Conservation (phyloP, 2,888 invertebrate species). For the Steinernema hermaphroditum region DNA sequence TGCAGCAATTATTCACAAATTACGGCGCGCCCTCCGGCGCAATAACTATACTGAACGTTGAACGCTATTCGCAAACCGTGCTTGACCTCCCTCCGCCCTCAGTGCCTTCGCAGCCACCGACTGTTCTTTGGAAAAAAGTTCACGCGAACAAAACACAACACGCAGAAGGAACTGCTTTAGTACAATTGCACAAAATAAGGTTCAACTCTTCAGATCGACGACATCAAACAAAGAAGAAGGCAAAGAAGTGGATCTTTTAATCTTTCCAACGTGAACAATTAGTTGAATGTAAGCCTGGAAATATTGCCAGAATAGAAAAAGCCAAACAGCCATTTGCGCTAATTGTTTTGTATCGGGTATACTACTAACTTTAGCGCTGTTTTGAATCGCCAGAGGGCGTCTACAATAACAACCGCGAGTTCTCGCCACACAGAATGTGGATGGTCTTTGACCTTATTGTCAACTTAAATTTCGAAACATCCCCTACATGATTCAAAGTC, state of each 20-base stretch:
- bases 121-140: conserved; percentile 1
- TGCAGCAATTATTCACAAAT: conserved; percentile 28
- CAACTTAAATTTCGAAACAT: neutral
- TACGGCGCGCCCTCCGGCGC: conserved; percentile 13
- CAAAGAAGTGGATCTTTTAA: neutral
- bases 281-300: neutral
- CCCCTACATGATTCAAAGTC: neutral
- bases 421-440: conserved; percentile 2
- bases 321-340: neutral
- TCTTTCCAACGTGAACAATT: neutral
- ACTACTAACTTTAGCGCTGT: conserved; percentile 6
- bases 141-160: conserved; percentile 21
- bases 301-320: too few relatives aligned
- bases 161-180: neutral
- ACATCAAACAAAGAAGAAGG: neutral
- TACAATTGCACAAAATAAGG: neutral
- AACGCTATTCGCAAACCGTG: conserved; percentile 4
- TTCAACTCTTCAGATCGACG: neutral
- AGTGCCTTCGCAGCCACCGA: neutral
- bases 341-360: neutral
- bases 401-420: conserved; percentile 25
- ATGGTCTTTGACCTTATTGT: conserved; percentile 3
- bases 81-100: neutral
- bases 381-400: neutral
- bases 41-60: conserved; percentile 7